These are phyloP conservation scores for Nephrocerus scutellatus DNA, from an alignment of 2,888 invertebrate genomes.

Conservation along the genomic window DNA sequence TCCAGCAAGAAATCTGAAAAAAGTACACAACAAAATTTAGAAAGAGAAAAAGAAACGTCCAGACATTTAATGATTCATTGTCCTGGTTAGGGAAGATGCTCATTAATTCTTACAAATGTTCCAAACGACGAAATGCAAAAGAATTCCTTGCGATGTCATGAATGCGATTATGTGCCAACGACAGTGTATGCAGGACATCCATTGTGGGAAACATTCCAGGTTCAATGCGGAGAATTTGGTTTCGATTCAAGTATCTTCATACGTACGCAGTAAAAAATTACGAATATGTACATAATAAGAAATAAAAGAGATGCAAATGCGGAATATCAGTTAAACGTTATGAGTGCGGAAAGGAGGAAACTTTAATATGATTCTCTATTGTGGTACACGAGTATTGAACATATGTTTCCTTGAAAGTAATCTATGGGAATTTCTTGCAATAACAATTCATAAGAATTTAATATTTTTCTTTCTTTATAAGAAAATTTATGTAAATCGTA, in stretches of 20 bases:
- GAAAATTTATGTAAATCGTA: too few relatives aligned
- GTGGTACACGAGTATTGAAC: too few relatives aligned
- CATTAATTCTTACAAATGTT: constrained; percentile 48
- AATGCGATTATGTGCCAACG: constrained; percentile 49
- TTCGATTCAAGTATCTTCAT: constrained; percentile 46
- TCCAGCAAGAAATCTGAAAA: constrained; percentile 50
- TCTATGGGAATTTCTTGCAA: too few relatives aligned
- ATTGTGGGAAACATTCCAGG: constrained; percentile 44
- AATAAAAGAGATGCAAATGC: too few relatives aligned
- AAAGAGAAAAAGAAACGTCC: background rate
- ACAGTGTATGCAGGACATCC: constrained; percentile 44
- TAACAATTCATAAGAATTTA: too few relatives aligned
- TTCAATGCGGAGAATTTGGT: constrained; percentile 40
- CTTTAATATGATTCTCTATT: too few relatives aligned
- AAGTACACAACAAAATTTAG: constrained; percentile 5
- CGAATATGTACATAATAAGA: too few relatives aligned
- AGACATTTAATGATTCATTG: too few relatives aligned
- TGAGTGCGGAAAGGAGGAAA: too few relatives aligned
- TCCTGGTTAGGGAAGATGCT: constrained; percentile 5
- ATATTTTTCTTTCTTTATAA: too few relatives aligned
- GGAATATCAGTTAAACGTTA: too few relatives aligned
- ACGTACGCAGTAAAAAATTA: constrained; percentile 27
- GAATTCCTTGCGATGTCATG: constrained; percentile 37
- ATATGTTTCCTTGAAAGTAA: too few relatives aligned
- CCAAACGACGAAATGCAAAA: constrained; percentile 42